Percentiles rank a stretch among this genome's conserved stretches.
Conservation (phyloP, 2,888 invertebrate species). For the Philopedon plagiatum region DNA sequence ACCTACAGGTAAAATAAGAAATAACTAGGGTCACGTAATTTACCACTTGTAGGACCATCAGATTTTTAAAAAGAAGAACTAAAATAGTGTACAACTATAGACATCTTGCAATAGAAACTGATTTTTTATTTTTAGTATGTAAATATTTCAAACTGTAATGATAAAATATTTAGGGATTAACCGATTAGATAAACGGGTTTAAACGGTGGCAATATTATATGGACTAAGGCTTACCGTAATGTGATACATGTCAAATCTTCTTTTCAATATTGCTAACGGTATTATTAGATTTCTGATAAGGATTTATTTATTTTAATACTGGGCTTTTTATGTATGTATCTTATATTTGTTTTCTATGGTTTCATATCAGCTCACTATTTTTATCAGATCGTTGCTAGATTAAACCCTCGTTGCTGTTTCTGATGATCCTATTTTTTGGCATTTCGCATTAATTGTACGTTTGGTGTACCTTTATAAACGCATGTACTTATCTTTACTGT, state of each 20-base stretch:
- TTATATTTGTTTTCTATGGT: slow-evolving; percentile 51
- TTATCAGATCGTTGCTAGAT: slow-evolving; percentile 43
- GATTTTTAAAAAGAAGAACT: neutral
- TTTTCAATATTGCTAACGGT: slow-evolving; percentile 55
- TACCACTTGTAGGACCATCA: neutral
- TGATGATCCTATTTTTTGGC: slow-evolving; percentile 8
- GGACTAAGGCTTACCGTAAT: slow-evolving; percentile 59
- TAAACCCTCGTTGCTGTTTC: slow-evolving; percentile 17
- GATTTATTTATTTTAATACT: slow-evolving; percentile 59
- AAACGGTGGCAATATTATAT: slow-evolving; percentile 63
- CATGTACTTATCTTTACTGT: neutral
- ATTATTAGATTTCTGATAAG: slow-evolving; percentile 61
- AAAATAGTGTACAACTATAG: neutral
- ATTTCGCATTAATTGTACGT: neutral
- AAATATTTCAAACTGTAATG: slow-evolving; percentile 59
- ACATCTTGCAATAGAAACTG: slow-evolving; percentile 14
- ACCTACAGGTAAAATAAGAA: too few species aligned
- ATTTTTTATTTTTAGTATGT: slow-evolving; percentile 44
- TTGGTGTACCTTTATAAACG: slow-evolving; percentile 3
- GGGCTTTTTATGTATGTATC: slow-evolving; percentile 52
- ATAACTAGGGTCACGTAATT: too few species aligned
- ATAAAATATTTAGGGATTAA: slow-evolving; percentile 60
- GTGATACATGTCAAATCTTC: slow-evolving; percentile 60
- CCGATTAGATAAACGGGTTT: slow-evolving; percentile 63
- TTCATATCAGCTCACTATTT: slow-evolving; percentile 32